Evolutionary conservation across 2,888 invertebrate genomes (phyloP), one percentile per base, ranked within the genome.

Genomic region (Tipula confusa): DNA sequence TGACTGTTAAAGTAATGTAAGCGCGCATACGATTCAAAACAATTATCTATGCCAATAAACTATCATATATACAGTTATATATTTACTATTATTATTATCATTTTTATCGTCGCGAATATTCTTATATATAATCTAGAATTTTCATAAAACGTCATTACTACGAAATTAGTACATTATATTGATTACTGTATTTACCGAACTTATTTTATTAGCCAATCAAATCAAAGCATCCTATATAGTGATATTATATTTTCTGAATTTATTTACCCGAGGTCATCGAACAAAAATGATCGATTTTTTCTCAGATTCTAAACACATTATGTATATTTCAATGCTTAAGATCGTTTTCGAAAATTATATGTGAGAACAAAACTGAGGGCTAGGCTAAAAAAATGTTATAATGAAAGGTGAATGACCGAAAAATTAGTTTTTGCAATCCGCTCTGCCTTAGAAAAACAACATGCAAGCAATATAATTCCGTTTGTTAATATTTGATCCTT

Each of bases 391-490:
- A 1, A 64, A 24, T 11, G 9, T 15, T 5, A 15, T 43, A 43
- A 43, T 43, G 15, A 43, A 64, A 64, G 64, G 64, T 64, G 64
- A 64, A 64, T 64, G 64, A 64, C 64, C 64, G 64, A 24, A 64
- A 9, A 9, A 64, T 64, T 24, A 9, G 9, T 64, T 43, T 64
- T 64, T 64, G 64, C 64, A 64, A 64, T 64, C 64, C 24, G 64
- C 24, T 64, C 7, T 43, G 9, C n/a, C 15, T 15, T 7, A 36
- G n/a, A n/a, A 43, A 64, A 9, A 7, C 11, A 18, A 5, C 24
- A 64, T 24, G 64, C 18, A 64, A 64, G 64, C 18, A 64, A 64
- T 24, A 24, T 64, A 64, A 64, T 64, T 24, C 64, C 24, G 64
- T 64, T 7, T 64, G 11, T 64, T 64, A 64, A 24, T 64, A 64